These are phyloP conservation scores for Philotrypesis tridentata DNA, from an alignment of 1,140 invertebrate species.

Conservation along the genomic window DNA sequence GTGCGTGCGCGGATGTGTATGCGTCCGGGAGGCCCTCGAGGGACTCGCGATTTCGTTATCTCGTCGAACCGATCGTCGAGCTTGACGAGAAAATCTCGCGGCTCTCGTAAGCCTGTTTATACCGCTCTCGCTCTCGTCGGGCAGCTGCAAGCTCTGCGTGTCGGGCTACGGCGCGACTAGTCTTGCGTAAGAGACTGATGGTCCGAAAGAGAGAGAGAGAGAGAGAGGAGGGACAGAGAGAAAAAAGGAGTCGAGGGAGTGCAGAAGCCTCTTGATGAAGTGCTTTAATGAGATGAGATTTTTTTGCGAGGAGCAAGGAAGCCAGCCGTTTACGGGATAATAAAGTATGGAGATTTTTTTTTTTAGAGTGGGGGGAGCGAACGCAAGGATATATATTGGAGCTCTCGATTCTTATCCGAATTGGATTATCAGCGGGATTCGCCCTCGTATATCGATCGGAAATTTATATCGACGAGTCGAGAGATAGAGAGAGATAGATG, in stretches of 20 bases:
- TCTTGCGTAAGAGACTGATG: neutral
- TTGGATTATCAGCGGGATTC: no score
- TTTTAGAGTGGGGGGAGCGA: no score
- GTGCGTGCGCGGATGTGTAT: neutral
- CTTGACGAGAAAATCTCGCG: slow-evolving; percentile 13
- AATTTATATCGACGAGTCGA: no score
- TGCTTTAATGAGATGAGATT: neutral
- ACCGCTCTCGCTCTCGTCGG: no score
- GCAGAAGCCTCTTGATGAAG: neutral
- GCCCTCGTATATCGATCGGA: no score
- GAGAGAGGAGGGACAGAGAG: no score
- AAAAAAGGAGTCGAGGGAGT: no score
- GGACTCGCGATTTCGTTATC: slow-evolving; percentile 12
- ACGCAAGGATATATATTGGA: neutral
- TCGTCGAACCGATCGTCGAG: neutral
- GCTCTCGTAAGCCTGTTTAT: neutral
- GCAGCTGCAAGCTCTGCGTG: neutral
- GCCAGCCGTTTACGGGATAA: neutral
- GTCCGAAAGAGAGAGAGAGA: neutral
- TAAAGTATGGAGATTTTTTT: neutral
- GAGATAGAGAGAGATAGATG: no score
- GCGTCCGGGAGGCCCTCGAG: slow-evolving; percentile 7
- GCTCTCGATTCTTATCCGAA: neutral
- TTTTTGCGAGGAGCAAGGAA: neutral
- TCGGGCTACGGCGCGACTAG: neutral